Conservation (phyloP, 2,888 invertebrate species). For the Aphodius granarius region DNA sequence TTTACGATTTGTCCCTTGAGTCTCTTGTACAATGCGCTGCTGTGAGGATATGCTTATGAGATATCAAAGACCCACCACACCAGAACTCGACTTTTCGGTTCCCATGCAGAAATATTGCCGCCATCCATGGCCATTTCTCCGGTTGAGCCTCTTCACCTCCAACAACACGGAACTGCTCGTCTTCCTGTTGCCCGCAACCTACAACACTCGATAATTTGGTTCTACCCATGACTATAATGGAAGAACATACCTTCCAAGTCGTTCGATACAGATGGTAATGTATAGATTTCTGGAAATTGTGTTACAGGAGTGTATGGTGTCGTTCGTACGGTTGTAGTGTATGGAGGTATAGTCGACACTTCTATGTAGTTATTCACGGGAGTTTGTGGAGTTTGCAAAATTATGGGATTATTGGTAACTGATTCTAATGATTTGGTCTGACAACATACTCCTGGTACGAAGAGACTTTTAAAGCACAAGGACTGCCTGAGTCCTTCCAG, state of each 20-base stretch:
- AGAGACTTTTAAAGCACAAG: slow-evolving; percentile 87
- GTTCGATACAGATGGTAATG: slow-evolving; percentile 30
- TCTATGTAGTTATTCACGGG: not conserved
- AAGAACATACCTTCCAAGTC: slow-evolving; percentile 32
- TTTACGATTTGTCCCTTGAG: slow-evolving; percentile 82
- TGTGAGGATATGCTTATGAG: slow-evolving; percentile 78
- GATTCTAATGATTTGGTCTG: slow-evolving; percentile 58
- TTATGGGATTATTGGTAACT: not conserved
- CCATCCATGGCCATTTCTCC: slow-evolving; percentile 97
- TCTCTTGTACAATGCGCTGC: slow-evolving; percentile 94
- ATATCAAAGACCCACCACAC: slow-evolving; percentile 90
- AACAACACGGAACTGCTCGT: slow-evolving; percentile 84
- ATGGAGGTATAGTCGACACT: slow-evolving; percentile 41
- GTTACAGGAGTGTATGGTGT: slow-evolving; percentile 13
- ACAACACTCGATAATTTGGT: slow-evolving; percentile 46
- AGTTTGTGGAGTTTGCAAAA: slow-evolving; percentile 17
- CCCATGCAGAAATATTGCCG: slow-evolving; percentile 88
- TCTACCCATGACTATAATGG: not conserved
- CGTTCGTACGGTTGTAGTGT: slow-evolving; percentile 28
- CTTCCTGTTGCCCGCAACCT: slow-evolving; percentile 84
- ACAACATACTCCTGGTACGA: slow-evolving; percentile 92
- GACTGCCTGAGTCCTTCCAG: slow-evolving; percentile 81
- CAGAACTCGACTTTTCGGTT: slow-evolving; percentile 85
- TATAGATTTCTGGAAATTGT: slow-evolving; percentile 19
- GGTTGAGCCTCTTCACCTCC: slow-evolving; percentile 84